Evolutionary conservation across 2,797 vertebrate species (phyloP).

Genomic region (Brachyalestes nurse): DNA sequence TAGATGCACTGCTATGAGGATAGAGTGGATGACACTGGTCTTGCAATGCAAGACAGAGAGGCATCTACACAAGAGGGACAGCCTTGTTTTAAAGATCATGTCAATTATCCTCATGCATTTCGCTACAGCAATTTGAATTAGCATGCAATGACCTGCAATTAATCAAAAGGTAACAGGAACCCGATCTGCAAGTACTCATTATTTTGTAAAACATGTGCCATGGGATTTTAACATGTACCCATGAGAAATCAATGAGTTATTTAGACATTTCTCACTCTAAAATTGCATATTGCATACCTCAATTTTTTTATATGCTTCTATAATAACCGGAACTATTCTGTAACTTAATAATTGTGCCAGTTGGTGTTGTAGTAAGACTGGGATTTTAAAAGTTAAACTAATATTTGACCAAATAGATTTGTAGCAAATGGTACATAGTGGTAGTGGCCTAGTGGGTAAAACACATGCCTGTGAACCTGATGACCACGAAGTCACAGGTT

Average conservation of each 20-base stretch:
- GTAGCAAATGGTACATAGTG: no score
- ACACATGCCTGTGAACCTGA: no score
- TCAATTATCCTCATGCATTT: conserved; percentile 30
- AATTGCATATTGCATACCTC: not conserved
- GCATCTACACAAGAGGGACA: conserved; percentile 8
- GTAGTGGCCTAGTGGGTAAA: no score
- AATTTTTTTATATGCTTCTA: no score
- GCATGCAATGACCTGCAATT: conserved; percentile 40
- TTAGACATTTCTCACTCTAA: conserved; percentile 35
- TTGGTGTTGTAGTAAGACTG: no score
- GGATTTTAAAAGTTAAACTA: no score
- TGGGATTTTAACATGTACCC: conserved; percentile 25
- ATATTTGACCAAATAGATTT: no score
- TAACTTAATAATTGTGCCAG: no score
- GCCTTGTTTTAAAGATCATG: conserved; percentile 23
- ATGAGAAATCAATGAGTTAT: conserved; percentile 45
- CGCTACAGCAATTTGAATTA: conserved; percentile 5
- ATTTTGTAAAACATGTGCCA: conserved; percentile 19
- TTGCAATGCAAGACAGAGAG: not conserved
- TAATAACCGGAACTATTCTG: no score
- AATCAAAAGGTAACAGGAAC: conserved; percentile 29
- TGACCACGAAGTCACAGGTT: no score
- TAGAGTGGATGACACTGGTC: conserved; percentile 3
- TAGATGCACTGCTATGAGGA: not conserved
- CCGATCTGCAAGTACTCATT: conserved; percentile 26